Conservation (phyloP, 2,888 invertebrate species). For the Scaptomyza reducta region DNA sequence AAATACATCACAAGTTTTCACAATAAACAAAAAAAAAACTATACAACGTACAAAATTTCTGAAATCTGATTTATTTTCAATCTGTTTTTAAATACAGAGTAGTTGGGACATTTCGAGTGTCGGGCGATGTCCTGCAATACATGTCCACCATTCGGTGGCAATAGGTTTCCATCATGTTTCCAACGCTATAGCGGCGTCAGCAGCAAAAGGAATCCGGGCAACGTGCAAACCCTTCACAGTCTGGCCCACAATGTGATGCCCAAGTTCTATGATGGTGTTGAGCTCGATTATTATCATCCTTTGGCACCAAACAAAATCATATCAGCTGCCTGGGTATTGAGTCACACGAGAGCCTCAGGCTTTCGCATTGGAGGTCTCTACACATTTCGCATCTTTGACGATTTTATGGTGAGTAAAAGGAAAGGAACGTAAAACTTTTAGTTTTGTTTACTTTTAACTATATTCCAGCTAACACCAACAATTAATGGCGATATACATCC, state of each 20-base stretch:
- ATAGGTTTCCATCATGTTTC: slow-evolving; percentile 79
- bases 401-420: slow-evolving; percentile 76
- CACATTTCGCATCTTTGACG: slow-evolving; percentile 66
- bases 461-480: slow-evolving; percentile 79
- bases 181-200: slow-evolving; percentile 67
- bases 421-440: not conserved
- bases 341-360: slow-evolving; percentile 81
- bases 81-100: not conserved
- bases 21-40: slow-evolving; percentile 5
- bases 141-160: slow-evolving; percentile 55
- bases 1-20: slow-evolving; percentile 32
- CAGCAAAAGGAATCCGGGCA: slow-evolving; percentile 82
- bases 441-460: not conserved
- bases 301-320: slow-evolving; percentile 81
- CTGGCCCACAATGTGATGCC: slow-evolving; percentile 83
- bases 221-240: slow-evolving; percentile 81
- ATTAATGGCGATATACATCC: slow-evolving; percentile 83
- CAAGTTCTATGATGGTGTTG: slow-evolving; percentile 82
- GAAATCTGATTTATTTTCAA: slow-evolving; percentile 13
- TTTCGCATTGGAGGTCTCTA: slow-evolving; percentile 83
- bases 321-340: slow-evolving; percentile 79
- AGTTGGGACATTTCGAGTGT: not conserved
- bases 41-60: slow-evolving; percentile 41
- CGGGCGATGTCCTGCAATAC: slow-evolving; percentile 59
- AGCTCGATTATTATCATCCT: slow-evolving; percentile 77